A percentile compares a stretch with the other conserved stretches of the same genome.
Conservation (phyloP, 2,888 invertebrate species). For the Harpalus rubripes region DNA sequence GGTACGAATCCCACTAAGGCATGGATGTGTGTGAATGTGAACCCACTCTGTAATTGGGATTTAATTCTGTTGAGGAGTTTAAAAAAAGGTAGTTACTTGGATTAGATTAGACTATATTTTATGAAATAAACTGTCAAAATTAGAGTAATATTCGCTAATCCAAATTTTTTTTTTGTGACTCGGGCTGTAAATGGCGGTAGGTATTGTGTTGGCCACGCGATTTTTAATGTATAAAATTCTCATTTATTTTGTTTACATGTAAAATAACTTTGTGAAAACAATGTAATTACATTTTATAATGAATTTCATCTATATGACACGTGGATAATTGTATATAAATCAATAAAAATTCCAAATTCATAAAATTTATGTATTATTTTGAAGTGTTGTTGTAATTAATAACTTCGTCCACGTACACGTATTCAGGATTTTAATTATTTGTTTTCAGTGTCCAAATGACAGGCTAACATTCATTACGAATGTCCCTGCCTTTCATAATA, state of each 20-base stretch:
- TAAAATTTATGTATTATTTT: conserved; percentile 20
- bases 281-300: conserved; percentile 18
- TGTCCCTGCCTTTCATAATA: neutral
- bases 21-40: too few relatives aligned
- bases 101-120: too few relatives aligned
- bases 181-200: too few relatives aligned
- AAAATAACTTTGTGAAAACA: neutral
- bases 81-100: too few relatives aligned
- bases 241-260: neutral
- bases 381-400: conserved; percentile 10
- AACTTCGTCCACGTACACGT: neutral
- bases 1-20: too few relatives aligned
- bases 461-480: conserved; percentile 2
- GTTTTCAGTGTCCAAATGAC: conserved; percentile 17
- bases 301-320: conserved; percentile 13
- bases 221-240: too few relatives aligned
- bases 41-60: too few relatives aligned
- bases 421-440: conserved; percentile 28
- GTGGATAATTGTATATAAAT: conserved; percentile 25
- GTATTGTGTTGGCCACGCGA: too few relatives aligned
- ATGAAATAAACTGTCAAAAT: too few relatives aligned
- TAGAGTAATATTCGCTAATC: too few relatives aligned
- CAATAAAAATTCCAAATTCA: conserved; percentile 22
- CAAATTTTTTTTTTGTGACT: too few relatives aligned
- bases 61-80: too few relatives aligned